A percentile compares a stretch with the other conserved stretches of the same genome.
phyloP scores from a whole-genome alignment of 2,888 invertebrate genomes.

The Synanthedon vespiformis region DNA sequence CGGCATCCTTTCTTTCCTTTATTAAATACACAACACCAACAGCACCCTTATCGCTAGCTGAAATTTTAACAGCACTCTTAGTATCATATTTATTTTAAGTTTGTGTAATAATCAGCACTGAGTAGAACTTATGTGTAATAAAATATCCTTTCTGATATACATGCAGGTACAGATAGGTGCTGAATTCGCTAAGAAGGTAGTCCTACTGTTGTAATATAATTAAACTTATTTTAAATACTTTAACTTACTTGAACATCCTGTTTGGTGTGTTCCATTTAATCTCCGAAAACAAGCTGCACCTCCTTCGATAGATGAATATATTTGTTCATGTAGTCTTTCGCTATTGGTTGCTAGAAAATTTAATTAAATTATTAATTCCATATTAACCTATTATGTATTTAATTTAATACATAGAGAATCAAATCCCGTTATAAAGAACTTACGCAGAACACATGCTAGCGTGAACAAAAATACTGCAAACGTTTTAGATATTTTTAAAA shows the following conservation, averaged over 20 bases:
- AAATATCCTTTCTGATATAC: too few species aligned
- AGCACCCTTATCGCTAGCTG: slow-evolving; percentile 81
- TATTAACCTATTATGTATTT: neutral
- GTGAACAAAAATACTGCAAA: neutral
- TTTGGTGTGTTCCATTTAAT: slow-evolving; percentile 94
- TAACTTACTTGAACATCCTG: slow-evolving; percentile 92
- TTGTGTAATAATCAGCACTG: too few species aligned
- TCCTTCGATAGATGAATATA: slow-evolving; percentile 81
- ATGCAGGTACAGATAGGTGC: too few species aligned
- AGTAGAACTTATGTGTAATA: too few species aligned
- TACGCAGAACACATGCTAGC: neutral
- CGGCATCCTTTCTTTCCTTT: slow-evolving; percentile 72
- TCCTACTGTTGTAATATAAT: too few species aligned
- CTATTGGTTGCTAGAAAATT: slow-evolving; percentile 14
- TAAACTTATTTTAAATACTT: neutral
- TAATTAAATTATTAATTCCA: too few species aligned
- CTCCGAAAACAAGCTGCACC: slow-evolving; percentile 87
- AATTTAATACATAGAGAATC: neutral
- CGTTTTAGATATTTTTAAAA: neutral
- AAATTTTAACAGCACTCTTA: slow-evolving; percentile 13
- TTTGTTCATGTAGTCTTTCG: slow-evolving; percentile 80
- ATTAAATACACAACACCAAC: slow-evolving; percentile 87
- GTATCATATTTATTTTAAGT: too few species aligned
- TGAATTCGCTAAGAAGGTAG: too few species aligned
- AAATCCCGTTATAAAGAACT: neutral